phyloP scores from a whole-genome alignment of 2,113 vertebrate species.

The Panurus biarmicus region DNA sequence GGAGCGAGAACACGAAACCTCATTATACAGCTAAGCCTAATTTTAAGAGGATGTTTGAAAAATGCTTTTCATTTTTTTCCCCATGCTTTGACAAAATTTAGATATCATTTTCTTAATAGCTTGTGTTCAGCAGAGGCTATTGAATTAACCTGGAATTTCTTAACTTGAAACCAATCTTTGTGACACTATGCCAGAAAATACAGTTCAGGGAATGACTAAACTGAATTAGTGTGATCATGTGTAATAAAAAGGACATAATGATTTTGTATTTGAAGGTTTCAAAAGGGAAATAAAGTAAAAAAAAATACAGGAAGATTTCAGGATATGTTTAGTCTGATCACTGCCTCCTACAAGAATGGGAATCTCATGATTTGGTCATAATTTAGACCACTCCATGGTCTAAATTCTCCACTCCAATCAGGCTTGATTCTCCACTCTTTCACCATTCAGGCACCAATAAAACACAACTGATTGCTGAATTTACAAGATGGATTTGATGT shows the following conservation, averaged over 20 bases:
- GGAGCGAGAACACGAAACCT: not conserved
- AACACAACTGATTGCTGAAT: not conserved
- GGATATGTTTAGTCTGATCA: not conserved
- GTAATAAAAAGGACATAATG: not conserved
- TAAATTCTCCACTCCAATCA: not conserved
- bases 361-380: not conserved
- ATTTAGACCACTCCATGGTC: not conserved
- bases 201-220: not conserved
- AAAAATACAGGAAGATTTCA: not conserved
- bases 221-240: not conserved
- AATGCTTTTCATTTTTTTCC: not conserved
- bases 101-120: not conserved
- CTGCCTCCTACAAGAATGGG: not conserved
- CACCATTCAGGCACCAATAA: not conserved
- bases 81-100: not conserved
- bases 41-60: not conserved
- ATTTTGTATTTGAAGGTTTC: not conserved
- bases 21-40: not conserved
- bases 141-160: not conserved
- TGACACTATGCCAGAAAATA: not conserved
- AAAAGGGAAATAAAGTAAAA: not conserved
- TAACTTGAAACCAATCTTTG: not conserved
- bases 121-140: not conserved
- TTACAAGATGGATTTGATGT: not conserved
- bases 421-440: not conserved